These are phyloP conservation scores for Syndactyla subalaris DNA, from an alignment of 2,797 vertebrate genomes.

Conservation along the genomic window DNA sequence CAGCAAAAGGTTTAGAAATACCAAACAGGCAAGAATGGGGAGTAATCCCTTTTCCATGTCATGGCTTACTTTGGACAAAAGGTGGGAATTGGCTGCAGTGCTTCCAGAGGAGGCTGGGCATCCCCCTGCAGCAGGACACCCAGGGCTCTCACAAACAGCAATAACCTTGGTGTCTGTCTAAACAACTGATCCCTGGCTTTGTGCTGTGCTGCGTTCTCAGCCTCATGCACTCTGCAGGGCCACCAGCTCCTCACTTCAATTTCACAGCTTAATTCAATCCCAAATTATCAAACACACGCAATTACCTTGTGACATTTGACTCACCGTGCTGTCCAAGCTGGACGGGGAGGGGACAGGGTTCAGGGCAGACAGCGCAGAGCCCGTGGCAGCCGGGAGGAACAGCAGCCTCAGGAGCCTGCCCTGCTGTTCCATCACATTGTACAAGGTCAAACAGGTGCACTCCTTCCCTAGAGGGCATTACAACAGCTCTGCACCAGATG, in stretches of 20 bases:
- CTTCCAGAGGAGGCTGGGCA: background rate
- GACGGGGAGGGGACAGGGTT: accelerated
- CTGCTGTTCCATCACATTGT: background rate
- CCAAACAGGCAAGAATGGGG: background rate
- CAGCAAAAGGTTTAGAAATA: background rate
- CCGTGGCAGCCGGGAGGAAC: background rate
- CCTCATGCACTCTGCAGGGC: background rate
- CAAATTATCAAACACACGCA: background rate
- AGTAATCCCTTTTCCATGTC: background rate
- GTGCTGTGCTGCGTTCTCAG: background rate
- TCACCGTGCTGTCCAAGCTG: background rate
- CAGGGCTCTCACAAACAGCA: background rate
- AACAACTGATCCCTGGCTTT: background rate
- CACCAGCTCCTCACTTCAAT: background rate
- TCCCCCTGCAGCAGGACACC: background rate
- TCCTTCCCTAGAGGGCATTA: background rate
- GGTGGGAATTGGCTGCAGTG: background rate
- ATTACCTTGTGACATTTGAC: background rate
- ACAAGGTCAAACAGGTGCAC: background rate
- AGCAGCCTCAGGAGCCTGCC: background rate
- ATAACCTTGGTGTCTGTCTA: background rate
- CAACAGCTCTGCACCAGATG: background rate
- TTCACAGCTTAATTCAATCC: conserved; percentile 16
- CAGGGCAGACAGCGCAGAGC: accelerated
- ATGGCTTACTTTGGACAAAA: background rate